Base-by-base conservation (phyloP, 2,113 vertebrate genomes). In the Perca flavescens region DNA sequence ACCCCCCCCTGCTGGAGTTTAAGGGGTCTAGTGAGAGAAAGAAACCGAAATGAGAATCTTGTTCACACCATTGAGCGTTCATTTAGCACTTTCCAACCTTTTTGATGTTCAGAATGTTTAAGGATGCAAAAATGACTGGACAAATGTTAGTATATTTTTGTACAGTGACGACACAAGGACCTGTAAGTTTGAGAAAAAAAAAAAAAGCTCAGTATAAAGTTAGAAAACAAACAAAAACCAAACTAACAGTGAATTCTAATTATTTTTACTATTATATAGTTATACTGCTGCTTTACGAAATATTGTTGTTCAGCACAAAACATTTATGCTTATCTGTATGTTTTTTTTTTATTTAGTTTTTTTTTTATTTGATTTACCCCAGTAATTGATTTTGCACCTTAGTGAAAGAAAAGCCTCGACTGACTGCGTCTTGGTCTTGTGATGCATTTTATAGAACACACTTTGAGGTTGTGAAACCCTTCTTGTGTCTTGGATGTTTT, bases 371-470 rank as follows among this genome's bases (percentile, higher is more conserved):
- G 3, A 11, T 43, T 43, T 11, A 11, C 47, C 75, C 83, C 79
- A 50, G 79, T 93, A 84, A 87, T 92, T 94, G 66, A 78, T 92
- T 94, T 94, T 94, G 95, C 95, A 95, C 94, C 93, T 95, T 94
- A 92, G 91, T 93, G 88, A 83, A 92, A 92, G 88, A 74, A 92
- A 43, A 95, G 95, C 86, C 96, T 94, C 77, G 96, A 96, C 90
- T 95, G 90, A 94, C 76, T 95, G 95, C 94, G 96, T 97, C 96
- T 96, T 94, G 96, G 96, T 96, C 96, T 95, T 94, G 95, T 94
- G 93, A 93, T 97, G 93, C 90, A 88, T 97, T 96, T 96, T 97
- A 97, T 96, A 95, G 95, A 96, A 96, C 95, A 96, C 95, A 96
- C 96, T 96, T 95, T 96, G 96, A 96, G 88, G 95, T 95, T 95